Base-by-base conservation (phyloP, 2,113 vertebrate species). In the Polypterus senegalus region DNA sequence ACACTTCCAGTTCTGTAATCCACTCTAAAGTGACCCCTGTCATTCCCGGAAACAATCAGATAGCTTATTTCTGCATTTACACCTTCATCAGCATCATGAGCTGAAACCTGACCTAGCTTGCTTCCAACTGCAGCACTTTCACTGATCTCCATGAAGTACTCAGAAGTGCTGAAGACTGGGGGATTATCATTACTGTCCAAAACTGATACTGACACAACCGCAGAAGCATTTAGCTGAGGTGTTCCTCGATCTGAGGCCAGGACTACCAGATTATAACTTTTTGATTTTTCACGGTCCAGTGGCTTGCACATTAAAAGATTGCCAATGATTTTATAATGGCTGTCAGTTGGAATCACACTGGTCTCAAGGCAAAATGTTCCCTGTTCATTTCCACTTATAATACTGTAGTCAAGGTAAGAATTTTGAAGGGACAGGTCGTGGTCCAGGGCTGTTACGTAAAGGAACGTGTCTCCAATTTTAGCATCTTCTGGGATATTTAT, bases 151-250 rank as follows among this genome's bases (percentile, higher is more conserved):
- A 79, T 57, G 0, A 84, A 81, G 64, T 96, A 91, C 47, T 88
- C 79, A 0, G 46, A 56, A 48, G 70, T 89, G 65, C 64, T 76
- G 65, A 98, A 97, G 10, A 77, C 61, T 2, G 93, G 93, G 3
- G 83, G 63, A 9, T 92, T 94, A 69, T 98, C 94, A 65, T 97
- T 93, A 67, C 76, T 75, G 74, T 98, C 95, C 3, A 89, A 74
- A 46, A 98, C 85, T 3, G 77, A 85, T 67, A 98, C 76, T 3
- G 73, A 73, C 0, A 97, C 66, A 0, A 76, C 64, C 1, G 81
- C 72, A 9, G 88, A 90, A 63, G 89, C 83, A 66, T 83, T 93
- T 56, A 91, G 64, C 1, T 86, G 74, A 45, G 91, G 86, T 0
- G 4, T 75, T 67, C 90, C 91, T 6, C 1, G 71, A 62, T 94